Conservation (phyloP, 1,140 invertebrate species). For the Acyrthosiphon pisum region DNA sequence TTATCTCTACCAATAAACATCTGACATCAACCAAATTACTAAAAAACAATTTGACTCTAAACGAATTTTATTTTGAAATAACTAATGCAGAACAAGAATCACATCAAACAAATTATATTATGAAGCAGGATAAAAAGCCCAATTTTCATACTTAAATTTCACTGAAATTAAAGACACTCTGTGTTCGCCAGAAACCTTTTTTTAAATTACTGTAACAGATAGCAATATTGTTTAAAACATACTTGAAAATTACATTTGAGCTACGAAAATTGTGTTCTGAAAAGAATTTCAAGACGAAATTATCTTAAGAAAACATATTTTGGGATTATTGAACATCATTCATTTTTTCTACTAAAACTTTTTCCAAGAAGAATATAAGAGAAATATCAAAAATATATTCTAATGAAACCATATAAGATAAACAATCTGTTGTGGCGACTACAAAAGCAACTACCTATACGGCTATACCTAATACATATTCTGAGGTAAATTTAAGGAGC, state of each 20-base stretch:
- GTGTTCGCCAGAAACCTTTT: too few relatives aligned
- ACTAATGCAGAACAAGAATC: too few relatives aligned
- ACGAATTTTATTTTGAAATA: neutral
- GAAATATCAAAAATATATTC: neutral
- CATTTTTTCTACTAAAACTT: neutral
- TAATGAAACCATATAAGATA: too few relatives aligned
- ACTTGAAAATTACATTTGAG: too few relatives aligned
- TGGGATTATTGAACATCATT: neutral
- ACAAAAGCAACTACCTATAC: too few relatives aligned
- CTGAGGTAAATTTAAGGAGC: too few relatives aligned
- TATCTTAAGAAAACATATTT: neutral
- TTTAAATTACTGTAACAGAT: too few relatives aligned
- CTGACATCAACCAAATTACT: neutral
- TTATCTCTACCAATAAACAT: neutral
- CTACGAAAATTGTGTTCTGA: too few relatives aligned
- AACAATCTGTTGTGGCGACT: too few relatives aligned
- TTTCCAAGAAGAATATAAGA: neutral
- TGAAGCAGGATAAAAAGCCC: neutral
- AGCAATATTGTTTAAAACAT: neutral
- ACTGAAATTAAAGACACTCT: neutral
- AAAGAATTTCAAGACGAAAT: neutral
- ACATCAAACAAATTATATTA: neutral
- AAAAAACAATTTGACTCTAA: neutral
- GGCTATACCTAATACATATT: too few relatives aligned
- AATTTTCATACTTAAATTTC: neutral